phyloP scores from a whole-genome alignment of 92 coral and sea anemone genomes.

The Zoanthus solanderi region DNA sequence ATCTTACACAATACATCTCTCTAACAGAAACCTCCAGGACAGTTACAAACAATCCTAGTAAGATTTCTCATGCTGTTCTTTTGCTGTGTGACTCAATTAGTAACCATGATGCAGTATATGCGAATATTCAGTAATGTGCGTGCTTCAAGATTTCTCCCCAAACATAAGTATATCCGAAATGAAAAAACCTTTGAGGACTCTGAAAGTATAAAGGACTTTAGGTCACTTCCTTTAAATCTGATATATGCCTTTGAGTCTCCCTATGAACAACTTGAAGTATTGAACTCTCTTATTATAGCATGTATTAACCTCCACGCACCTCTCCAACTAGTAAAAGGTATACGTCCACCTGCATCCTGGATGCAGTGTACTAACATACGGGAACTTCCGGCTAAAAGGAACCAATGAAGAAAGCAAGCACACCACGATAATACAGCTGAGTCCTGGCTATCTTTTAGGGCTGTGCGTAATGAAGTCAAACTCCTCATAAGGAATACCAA shows the following conservation, averaged over 20 bases:
- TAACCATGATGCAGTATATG: constrained; percentile 59
- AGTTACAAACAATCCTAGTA: constrained; percentile 40
- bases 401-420: too few species aligned
- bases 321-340: neutral
- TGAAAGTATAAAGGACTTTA: constrained; percentile 36
- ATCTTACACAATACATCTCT: constrained; percentile 56
- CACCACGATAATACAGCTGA: too few species aligned
- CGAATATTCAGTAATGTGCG: constrained; percentile 38
- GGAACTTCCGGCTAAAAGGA: too few species aligned
- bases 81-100: constrained; percentile 46
- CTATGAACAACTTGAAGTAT: constrained; percentile 41
- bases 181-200: constrained; percentile 11
- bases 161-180: neutral
- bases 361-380: neutral
- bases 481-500: too few species aligned
- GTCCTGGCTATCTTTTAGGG: too few species aligned
- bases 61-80: constrained; percentile 29
- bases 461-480: too few species aligned
- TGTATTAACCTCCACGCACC: neutral
- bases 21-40: constrained; percentile 55
- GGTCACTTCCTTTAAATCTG: constrained; percentile 34
- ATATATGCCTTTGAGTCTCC: constrained; percentile 55
- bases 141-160: neutral
- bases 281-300: neutral
- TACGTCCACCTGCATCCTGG: neutral